These are phyloP conservation scores for Anguilla megastoma DNA, from an alignment of 2,797 vertebrate species.

Conservation along the genomic window DNA sequence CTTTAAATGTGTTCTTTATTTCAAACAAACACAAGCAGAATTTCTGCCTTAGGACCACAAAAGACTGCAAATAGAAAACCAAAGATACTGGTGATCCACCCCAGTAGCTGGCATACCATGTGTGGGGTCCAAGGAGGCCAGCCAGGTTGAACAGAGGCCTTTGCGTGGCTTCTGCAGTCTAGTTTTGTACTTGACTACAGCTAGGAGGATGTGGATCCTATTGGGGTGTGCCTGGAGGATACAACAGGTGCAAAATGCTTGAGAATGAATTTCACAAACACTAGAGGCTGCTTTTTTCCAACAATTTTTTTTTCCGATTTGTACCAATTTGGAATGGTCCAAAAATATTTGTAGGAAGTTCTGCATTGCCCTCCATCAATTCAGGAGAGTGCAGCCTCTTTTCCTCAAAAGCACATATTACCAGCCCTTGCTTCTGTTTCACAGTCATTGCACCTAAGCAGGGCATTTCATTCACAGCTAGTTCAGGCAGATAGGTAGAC, in stretches of 20 bases:
- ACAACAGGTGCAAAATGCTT: background rate
- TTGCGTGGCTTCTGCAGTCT: conserved; percentile 75
- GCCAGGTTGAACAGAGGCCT: conserved; percentile 92
- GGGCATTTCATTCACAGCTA: background rate
- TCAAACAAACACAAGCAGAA: too few relatives aligned
- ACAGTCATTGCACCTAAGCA: background rate
- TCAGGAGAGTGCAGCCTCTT: background rate
- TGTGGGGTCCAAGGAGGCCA: conserved; percentile 82
- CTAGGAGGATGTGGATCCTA: conserved; percentile 85
- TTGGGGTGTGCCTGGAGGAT: conserved; percentile 73
- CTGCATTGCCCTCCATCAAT: background rate
- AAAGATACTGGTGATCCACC: background rate
- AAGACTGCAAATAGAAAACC: background rate
- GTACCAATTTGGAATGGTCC: background rate
- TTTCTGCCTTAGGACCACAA: background rate
- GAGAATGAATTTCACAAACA: background rate
- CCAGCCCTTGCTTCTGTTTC: background rate
- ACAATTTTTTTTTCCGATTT: background rate
- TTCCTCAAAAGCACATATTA: background rate
- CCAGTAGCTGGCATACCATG: conserved; percentile 65
- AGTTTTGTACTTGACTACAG: conserved; percentile 88
- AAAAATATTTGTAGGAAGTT: background rate
- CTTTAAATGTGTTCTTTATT: background rate
- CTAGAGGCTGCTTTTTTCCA: background rate
- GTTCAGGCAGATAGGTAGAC: background rate